Percentiles rank a stretch among this genome's conserved stretches.
phyloP scores from a whole-genome alignment of 92 coral and sea anemone genomes.

The Siderastrea radians region DNA sequence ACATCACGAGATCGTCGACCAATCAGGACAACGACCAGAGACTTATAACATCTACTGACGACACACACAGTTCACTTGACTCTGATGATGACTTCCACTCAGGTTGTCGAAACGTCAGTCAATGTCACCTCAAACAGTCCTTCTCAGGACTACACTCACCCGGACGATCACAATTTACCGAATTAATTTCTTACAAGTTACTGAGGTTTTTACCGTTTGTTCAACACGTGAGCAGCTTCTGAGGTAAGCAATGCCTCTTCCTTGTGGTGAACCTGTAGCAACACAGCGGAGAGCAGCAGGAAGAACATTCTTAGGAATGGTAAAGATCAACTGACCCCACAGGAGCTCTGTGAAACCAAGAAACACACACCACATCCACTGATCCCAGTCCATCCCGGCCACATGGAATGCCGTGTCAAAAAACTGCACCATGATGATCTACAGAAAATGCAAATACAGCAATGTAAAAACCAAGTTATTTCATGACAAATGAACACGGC shows the following conservation, averaged over 20 bases:
- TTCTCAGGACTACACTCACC: background rate
- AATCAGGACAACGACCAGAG: too few relatives aligned
- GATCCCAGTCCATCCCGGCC: slow-evolving; percentile 74
- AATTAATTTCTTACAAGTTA: background rate
- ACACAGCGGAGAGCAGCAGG: slow-evolving; percentile 77
- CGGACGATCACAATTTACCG: background rate
- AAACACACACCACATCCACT: slow-evolving; percentile 91
- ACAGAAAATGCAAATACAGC: background rate
- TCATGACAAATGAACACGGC: too few relatives aligned
- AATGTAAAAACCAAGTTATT: background rate
- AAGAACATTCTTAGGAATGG: slow-evolving; percentile 81
- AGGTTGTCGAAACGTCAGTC: too few relatives aligned
- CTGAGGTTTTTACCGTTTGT: slow-evolving; percentile 66
- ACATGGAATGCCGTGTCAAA: slow-evolving; percentile 87
- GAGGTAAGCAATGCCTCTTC: slow-evolving; percentile 65
- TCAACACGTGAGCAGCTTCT: slow-evolving; percentile 82
- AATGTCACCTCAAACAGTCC: too few relatives aligned
- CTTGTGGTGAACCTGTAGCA: slow-evolving; percentile 65
- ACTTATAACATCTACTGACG: too few relatives aligned
- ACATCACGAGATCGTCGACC: too few relatives aligned
- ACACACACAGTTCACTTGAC: too few relatives aligned
- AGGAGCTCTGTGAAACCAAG: slow-evolving; percentile 89
- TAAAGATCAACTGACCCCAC: slow-evolving; percentile 89
- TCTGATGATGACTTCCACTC: too few relatives aligned
- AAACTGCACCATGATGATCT: slow-evolving; percentile 83